These are phyloP conservation scores for Zophobas morio DNA, from an alignment of 1,140 invertebrate genomes.

Conservation along the genomic window DNA sequence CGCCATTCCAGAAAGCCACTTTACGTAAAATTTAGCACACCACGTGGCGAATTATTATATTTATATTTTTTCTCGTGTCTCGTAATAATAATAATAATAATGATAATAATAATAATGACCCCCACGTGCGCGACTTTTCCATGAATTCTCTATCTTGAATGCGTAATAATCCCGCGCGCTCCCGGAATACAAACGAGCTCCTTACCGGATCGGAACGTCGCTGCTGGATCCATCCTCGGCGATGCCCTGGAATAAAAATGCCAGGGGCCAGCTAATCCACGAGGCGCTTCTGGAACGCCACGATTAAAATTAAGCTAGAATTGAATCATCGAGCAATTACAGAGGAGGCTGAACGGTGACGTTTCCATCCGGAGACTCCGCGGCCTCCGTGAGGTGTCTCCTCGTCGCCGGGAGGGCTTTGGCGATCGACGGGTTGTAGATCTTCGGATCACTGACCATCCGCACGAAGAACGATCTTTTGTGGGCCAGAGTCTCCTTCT, in stretches of 20 bases:
- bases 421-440: slow-evolving; percentile 91
- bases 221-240: slow-evolving; percentile 77
- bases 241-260: slow-evolving; percentile 86
- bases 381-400: slow-evolving; percentile 69
- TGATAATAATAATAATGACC: background rate
- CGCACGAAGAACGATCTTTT: slow-evolving; percentile 96
- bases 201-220: slow-evolving; percentile 85
- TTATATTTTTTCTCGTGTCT: too few relatives aligned
- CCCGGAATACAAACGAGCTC: background rate
- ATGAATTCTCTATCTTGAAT: slow-evolving; percentile 4
- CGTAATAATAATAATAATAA: background rate
- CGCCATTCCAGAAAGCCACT: too few relatives aligned
- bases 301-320: background rate
- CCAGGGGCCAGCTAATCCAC: slow-evolving; percentile 92
- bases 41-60: too few relatives aligned
- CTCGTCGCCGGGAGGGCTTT: slow-evolving; percentile 75
- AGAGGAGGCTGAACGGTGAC: slow-evolving; percentile 68
- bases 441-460: slow-evolving; percentile 97
- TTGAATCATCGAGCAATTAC: slow-evolving; percentile 54
- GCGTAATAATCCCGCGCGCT: background rate
- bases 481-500: slow-evolving; percentile 84
- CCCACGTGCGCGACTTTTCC: background rate
- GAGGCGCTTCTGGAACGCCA: slow-evolving; percentile 71
- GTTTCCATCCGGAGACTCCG: slow-evolving; percentile 65
- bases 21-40: too few relatives aligned